These are phyloP conservation scores for Orgyia antiqua DNA, from an alignment of 2,888 invertebrate species.

Conservation along the genomic window DNA sequence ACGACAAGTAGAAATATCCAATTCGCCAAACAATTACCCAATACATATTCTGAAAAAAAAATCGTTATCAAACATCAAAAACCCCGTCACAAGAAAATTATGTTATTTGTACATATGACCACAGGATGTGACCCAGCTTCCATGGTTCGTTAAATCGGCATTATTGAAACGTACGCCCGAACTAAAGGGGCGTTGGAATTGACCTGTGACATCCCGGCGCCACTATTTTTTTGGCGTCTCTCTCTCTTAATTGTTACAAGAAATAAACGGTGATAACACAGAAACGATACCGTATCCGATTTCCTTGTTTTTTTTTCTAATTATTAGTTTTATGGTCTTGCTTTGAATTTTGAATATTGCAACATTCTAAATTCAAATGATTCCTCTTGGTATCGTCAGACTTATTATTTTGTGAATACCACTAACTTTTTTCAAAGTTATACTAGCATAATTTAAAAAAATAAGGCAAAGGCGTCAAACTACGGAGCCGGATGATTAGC, in stretches of 20 bases:
- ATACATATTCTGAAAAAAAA: slow-evolving; percentile 1
- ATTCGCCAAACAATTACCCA: slow-evolving; percentile 1
- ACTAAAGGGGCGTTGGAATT: slow-evolving; percentile 28
- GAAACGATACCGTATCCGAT: neutral
- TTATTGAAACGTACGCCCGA: slow-evolving; percentile 21
- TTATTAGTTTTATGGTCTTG: too few species aligned
- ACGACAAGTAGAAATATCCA: too few species aligned
- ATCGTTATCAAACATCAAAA: slow-evolving; percentile 11
- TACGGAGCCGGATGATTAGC: slow-evolving; percentile 57
- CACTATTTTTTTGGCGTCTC: slow-evolving; percentile 43
- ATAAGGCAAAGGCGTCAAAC: slow-evolving; percentile 52
- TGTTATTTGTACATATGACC: slow-evolving; percentile 7
- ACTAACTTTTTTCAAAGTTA: too few species aligned
- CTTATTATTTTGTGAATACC: too few species aligned
- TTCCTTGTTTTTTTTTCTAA: neutral
- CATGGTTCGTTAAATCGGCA: slow-evolving; percentile 50
- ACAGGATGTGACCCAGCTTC: slow-evolving; percentile 34
- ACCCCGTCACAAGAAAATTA: slow-evolving; percentile 1
- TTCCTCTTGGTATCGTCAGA: neutral
- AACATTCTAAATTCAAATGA: too few species aligned
- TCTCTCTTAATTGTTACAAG: slow-evolving; percentile 15
- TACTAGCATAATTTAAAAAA: slow-evolving; percentile 26
- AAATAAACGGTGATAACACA: slow-evolving; percentile 2
- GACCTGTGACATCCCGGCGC: slow-evolving; percentile 67
- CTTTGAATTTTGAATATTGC: too few species aligned